Evolutionary conservation across 2,888 invertebrate genomes (phyloP).

Genomic region (Ditula angustiorana): DNA sequence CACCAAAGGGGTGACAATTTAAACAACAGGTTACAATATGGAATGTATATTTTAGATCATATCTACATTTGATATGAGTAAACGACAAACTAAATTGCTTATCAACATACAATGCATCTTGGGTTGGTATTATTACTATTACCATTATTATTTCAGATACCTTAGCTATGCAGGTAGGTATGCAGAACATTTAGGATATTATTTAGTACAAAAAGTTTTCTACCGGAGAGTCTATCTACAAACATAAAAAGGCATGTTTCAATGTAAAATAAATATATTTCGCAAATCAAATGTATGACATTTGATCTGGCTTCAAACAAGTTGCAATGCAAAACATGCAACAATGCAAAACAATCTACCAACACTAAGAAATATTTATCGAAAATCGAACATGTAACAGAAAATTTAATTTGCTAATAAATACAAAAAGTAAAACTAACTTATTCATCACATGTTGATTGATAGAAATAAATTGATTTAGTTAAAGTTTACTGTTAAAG

Average conservation of each 20-base stretch:
- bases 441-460: conserved; percentile 65
- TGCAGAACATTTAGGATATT: conserved; percentile 58
- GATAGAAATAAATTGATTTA: conserved; percentile 44
- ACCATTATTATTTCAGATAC: conserved; percentile 55
- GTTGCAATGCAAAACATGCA: conserved; percentile 78
- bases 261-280: conserved; percentile 85
- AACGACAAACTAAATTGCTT: conserved; percentile 77
- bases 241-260: conserved; percentile 83
- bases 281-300: conserved; percentile 84
- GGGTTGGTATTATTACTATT: conserved; percentile 59
- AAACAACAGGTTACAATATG: conserved; percentile 83
- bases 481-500: conserved; percentile 21
- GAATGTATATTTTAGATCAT: conserved; percentile 85
- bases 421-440: conserved; percentile 65
- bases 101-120: conserved; percentile 77
- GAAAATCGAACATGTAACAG: conserved; percentile 82
- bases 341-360: conserved; percentile 83
- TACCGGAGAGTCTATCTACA: conserved; percentile 82
- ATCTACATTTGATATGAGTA: conserved; percentile 81
- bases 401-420: conserved; percentile 76
- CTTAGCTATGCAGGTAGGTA: conserved; percentile 57
- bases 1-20: conserved; percentile 57
- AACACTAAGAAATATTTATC: conserved; percentile 83
- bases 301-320: conserved; percentile 81
- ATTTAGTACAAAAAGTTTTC: conserved; percentile 64